Conservation (phyloP, 2,797 vertebrate species). For the Propithecus perrieri region DNA sequence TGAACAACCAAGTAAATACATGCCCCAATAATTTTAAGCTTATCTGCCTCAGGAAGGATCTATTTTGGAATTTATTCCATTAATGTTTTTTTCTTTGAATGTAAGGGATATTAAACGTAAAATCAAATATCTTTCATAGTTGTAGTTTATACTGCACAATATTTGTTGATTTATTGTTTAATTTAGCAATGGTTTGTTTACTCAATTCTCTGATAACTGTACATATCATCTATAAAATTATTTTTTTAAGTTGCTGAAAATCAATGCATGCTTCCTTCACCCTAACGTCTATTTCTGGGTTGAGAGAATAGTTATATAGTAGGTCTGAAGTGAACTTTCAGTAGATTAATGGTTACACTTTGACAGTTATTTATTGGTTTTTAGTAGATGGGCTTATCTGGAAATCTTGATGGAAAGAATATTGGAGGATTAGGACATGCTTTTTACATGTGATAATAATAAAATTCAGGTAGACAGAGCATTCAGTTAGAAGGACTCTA, state of each 20-base stretch:
- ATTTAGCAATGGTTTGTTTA: neutral
- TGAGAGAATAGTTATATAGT: neutral
- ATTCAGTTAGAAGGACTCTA: neutral
- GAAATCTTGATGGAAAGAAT: neutral
- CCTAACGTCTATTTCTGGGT: neutral
- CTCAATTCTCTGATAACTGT: neutral
- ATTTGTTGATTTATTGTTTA: neutral
- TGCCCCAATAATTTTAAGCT: neutral
- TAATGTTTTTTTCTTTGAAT: neutral
- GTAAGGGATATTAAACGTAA: neutral
- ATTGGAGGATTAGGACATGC: neutral
- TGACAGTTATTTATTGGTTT: neutral
- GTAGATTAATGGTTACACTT: neutral
- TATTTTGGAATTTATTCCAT: neutral
- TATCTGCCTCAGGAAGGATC: neutral
- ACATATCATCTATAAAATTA: neutral
- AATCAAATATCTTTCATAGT: neutral
- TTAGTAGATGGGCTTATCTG: neutral
- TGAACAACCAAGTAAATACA: neutral
- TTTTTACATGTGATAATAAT: neutral
- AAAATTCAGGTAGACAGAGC: neutral
- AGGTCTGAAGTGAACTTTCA: neutral
- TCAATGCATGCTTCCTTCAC: neutral
- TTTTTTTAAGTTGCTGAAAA: neutral
- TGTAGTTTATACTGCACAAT: neutral